Percentiles rank a stretch among this genome's conserved stretches.
Evolutionary conservation across 2,113 vertebrate genomes (phyloP).

Genomic region (Entomyzon cyanotis): DNA sequence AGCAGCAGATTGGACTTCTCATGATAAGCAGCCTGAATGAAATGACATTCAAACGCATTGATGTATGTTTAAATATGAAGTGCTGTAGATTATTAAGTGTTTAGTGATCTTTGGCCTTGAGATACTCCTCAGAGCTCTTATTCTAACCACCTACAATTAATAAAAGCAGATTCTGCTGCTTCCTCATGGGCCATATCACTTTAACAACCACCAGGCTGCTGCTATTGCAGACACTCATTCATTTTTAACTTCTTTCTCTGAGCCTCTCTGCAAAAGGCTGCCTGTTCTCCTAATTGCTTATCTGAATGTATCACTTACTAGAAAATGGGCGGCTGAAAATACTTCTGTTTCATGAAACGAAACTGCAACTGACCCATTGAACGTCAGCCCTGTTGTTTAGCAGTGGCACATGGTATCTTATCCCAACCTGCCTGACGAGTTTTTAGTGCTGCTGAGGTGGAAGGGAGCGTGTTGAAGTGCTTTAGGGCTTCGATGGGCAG

Average conservation of each 20-base stretch:
- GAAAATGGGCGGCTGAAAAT: background rate
- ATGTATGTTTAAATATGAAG: accelerated
- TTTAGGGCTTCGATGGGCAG: background rate
- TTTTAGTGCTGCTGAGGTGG: background rate
- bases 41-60: background rate
- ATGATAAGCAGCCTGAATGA: background rate
- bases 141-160: slow-evolving; percentile 33
- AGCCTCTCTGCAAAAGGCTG: background rate
- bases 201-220: background rate
- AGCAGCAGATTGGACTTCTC: background rate
- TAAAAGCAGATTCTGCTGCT: background rate
- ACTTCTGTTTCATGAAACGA: background rate
- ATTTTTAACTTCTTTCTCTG: background rate
- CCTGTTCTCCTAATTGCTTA: background rate
- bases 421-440: background rate
- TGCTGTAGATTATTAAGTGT: background rate
- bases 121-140: background rate
- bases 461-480: background rate
- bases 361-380: background rate
- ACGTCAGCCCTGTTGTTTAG: background rate
- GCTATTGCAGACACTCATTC: background rate
- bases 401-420: accelerated
- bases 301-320: background rate
- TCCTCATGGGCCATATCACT: background rate
- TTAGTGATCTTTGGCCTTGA: background rate